A percentile compares a stretch with the other conserved stretches of the same genome.
These are phyloP conservation scores for Cryptus armator DNA, from an alignment of 2,888 invertebrate species.

Conservation along the genomic window DNA sequence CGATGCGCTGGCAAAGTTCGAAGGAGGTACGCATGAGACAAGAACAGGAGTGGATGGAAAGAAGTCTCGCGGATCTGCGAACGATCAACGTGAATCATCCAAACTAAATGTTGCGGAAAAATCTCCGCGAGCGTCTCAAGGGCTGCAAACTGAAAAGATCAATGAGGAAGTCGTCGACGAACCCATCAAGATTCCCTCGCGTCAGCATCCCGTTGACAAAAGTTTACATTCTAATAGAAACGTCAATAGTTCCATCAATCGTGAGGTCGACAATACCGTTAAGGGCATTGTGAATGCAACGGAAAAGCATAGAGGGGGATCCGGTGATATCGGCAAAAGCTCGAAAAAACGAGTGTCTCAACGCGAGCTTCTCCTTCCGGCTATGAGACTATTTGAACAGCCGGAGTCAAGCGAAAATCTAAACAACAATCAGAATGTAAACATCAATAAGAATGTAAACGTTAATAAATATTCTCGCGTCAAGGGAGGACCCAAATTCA, in stretches of 20 bases:
- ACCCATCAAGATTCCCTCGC: neutral
- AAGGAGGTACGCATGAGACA: neutral
- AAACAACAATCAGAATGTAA: no score
- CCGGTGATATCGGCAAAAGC: neutral
- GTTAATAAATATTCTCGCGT: neutral
- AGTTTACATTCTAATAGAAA: conserved; percentile 1
- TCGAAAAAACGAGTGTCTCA: neutral
- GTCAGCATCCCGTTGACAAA: neutral
- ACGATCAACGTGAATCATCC: neutral
- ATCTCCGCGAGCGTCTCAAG: no score
- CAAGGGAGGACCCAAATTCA: neutral
- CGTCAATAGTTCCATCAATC: neutral
- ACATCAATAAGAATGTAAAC: neutral
- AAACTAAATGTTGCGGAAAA: neutral
- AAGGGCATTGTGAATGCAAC: neutral
- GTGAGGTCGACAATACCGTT: neutral
- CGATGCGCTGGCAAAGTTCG: neutral
- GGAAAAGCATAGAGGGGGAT: neutral
- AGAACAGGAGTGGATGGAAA: neutral
- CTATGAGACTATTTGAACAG: neutral
- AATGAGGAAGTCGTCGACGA: no score
- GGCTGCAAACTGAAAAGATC: no score
- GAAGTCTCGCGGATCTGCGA: neutral
- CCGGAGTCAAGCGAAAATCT: neutral
- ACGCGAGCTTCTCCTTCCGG: neutral